Conservation (phyloP, 2,113 vertebrate genomes). For the Zosterops lateralis region DNA sequence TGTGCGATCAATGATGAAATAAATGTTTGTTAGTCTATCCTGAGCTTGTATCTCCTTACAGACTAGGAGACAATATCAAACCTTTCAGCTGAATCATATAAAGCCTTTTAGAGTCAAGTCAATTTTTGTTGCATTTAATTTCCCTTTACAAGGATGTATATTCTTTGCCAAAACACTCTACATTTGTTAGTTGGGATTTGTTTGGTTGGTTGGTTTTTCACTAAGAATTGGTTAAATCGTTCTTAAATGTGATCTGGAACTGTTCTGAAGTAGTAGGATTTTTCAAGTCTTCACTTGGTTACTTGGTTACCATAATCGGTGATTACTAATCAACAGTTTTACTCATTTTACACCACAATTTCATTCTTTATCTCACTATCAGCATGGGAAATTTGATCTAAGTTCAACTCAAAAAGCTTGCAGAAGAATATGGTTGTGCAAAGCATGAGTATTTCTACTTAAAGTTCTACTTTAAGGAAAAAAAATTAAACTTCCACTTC, state of each 20-base stretch:
- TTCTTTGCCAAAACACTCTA: neutral
- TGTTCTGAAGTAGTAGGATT: neutral
- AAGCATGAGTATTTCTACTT: neutral
- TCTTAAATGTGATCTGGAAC: neutral
- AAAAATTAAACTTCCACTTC: neutral
- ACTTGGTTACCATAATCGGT: neutral
- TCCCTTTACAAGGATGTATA: neutral
- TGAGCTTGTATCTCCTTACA: neutral
- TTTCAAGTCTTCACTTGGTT: neutral
- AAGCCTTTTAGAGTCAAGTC: neutral
- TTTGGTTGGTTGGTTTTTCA: accelerated
- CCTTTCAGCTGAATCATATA: neutral
- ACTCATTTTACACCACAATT: neutral
- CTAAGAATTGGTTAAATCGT: neutral
- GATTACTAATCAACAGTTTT: neutral
- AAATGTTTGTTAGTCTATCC: neutral
- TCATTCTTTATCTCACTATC: neutral
- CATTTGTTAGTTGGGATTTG: neutral
- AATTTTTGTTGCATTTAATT: neutral
- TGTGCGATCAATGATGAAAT: neutral
- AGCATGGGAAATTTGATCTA: neutral
- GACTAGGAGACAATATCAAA: neutral
- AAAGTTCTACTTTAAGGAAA: neutral
- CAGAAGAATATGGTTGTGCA: neutral
- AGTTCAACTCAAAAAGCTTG: neutral